These are phyloP conservation scores for Zele albiditarsus DNA, from an alignment of 2,888 invertebrate species.

Conservation along the genomic window DNA sequence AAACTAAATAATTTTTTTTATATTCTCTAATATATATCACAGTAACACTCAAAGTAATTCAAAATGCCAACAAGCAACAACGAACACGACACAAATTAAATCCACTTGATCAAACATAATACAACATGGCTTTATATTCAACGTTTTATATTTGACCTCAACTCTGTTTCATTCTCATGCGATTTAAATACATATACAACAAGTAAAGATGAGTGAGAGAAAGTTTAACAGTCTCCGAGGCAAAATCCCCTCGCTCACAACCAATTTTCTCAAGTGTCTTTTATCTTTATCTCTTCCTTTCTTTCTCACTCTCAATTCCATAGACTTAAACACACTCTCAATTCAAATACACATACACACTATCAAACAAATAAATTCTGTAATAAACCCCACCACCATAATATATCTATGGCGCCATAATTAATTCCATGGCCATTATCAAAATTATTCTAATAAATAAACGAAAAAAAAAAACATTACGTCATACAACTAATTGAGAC, in stretches of 20 bases:
- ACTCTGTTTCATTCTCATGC: slow-evolving; percentile 1
- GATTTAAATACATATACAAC: not conserved
- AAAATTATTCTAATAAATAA: not conserved
- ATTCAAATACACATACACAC: not conserved
- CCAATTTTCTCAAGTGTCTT: slow-evolving; percentile 18
- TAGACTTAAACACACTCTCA: not conserved
- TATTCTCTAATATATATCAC: not conserved
- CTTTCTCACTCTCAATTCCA: slow-evolving; percentile 1
- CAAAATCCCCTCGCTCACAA: slow-evolving; percentile 16
- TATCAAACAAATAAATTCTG: not conserved
- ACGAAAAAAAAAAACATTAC: too few species aligned
- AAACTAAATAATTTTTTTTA: too few species aligned
- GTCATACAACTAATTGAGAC: not conserved
- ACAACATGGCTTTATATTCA: slow-evolving; percentile 13
- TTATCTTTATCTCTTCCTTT: slow-evolving; percentile 13
- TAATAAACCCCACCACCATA: not conserved
- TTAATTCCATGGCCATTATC: not conserved
- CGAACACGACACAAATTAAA: slow-evolving; percentile 9
- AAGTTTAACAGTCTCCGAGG: slow-evolving; percentile 23
- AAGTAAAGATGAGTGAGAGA: not conserved
- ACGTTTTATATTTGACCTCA: slow-evolving; percentile 36
- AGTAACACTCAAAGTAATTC: slow-evolving; percentile 11
- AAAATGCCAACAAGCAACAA: slow-evolving; percentile 16
- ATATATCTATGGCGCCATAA: not conserved
- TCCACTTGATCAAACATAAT: slow-evolving; percentile 39